phyloP scores from a whole-genome alignment of 2,888 invertebrate species.

The Theodoxus fluviatilis region DNA sequence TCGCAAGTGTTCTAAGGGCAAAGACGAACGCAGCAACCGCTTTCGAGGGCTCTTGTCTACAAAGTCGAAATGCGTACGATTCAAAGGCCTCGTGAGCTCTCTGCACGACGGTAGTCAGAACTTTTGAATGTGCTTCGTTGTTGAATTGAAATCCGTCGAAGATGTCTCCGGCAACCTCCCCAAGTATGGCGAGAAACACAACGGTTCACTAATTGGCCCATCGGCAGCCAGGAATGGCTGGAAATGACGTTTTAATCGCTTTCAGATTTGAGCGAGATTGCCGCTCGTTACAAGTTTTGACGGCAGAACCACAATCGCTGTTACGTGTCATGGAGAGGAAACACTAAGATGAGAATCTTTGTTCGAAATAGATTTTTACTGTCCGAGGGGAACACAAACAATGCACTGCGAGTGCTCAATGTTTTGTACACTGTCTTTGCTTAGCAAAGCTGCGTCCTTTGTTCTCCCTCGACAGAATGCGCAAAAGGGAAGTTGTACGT shows the following conservation, averaged over 20 bases:
- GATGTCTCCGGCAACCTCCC: neutral
- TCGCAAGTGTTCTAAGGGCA: slow-evolving; percentile 11
- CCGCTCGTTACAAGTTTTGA: neutral
- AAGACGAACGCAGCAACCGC: slow-evolving; percentile 6
- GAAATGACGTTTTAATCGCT: neutral
- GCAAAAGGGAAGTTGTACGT: too few relatives aligned
- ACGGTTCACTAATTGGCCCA: neutral
- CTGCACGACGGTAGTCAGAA: too few relatives aligned
- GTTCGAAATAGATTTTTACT: too few relatives aligned
- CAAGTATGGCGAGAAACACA: neutral
- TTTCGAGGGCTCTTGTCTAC: neutral
- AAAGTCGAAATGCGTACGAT: slow-evolving; percentile 14
- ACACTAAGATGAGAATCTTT: too few relatives aligned
- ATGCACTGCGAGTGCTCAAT: too few relatives aligned
- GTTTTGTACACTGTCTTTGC: too few relatives aligned
- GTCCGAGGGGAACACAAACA: too few relatives aligned
- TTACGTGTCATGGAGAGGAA: too few relatives aligned
- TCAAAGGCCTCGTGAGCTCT: slow-evolving; percentile 22
- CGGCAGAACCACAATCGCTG: too few relatives aligned
- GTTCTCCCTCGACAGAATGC: too few relatives aligned
- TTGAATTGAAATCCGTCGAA: slow-evolving; percentile 11
- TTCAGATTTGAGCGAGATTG: slow-evolving; percentile 1
- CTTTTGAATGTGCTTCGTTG: neutral
- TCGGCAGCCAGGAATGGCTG: neutral
- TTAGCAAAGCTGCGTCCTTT: too few relatives aligned